A percentile compares a stretch with the other conserved stretches of the same genome.
These are phyloP conservation scores for Ornithoptera priamus DNA, from an alignment of 2,888 invertebrate genomes.

Conservation along the genomic window DNA sequence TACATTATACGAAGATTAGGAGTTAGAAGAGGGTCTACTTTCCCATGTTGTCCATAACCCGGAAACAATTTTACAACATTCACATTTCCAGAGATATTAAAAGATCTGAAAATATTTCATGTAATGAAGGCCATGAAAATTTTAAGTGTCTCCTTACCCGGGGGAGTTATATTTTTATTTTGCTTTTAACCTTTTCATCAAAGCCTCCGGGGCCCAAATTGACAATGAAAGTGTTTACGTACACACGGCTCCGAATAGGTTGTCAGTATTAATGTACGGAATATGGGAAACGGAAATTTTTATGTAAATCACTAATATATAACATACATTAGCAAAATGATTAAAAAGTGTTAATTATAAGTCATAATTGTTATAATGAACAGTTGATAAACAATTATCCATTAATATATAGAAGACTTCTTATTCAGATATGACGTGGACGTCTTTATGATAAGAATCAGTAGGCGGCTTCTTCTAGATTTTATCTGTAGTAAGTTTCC, in stretches of 20 bases:
- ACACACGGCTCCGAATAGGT: constrained; percentile 7
- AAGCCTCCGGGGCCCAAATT: constrained; percentile 21
- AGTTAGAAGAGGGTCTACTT: too few relatives aligned
- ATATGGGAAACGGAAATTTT: not conserved
- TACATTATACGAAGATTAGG: too few relatives aligned
- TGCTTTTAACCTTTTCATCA: constrained; percentile 25
- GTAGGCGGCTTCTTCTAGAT: too few relatives aligned
- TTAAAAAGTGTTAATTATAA: too few relatives aligned
- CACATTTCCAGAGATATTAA: not conserved
- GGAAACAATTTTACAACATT: not conserved
- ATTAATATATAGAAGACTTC: too few relatives aligned
- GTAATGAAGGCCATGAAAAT: constrained; percentile 27
- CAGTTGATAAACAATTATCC: too few relatives aligned
- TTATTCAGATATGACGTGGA: too few relatives aligned
- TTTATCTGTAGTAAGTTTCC: too few relatives aligned
- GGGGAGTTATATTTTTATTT: constrained; percentile 24
- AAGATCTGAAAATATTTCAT: not conserved
- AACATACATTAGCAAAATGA: not conserved
- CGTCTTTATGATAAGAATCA: too few relatives aligned
- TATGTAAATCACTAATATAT: not conserved
- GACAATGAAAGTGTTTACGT: constrained; percentile 29
- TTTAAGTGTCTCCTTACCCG: constrained; percentile 13
- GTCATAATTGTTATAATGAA: too few relatives aligned
- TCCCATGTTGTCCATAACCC: too few relatives aligned
- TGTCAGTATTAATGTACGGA: not conserved